Conservation (phyloP, 92 coral and sea anemone species). For the Siderastrea radians region DNA sequence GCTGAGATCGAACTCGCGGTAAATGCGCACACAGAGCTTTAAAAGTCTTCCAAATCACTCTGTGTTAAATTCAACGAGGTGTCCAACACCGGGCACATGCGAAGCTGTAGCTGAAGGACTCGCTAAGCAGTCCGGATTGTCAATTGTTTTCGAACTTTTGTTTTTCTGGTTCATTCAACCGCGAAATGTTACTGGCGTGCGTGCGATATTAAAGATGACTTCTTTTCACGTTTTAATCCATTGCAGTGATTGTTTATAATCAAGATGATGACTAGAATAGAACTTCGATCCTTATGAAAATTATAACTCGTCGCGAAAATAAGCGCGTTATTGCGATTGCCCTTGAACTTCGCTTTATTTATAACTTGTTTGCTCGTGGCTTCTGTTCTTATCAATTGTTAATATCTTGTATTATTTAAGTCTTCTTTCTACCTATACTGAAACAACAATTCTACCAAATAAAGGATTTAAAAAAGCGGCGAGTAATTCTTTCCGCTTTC, state of each 20-base stretch:
- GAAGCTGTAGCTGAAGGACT: neutral
- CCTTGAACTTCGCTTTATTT: neutral
- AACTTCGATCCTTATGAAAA: neutral
- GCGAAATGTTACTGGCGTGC: neutral
- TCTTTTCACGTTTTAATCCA: neutral
- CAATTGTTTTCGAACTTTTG: slow-evolving; percentile 5
- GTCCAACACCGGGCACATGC: neutral
- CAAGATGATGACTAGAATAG: neutral
- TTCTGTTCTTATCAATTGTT: neutral
- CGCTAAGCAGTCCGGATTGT: neutral
- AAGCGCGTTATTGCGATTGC: neutral
- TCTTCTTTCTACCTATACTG: neutral
- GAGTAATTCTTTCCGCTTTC: neutral
- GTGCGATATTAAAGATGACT: neutral
- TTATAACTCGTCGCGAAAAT: neutral
- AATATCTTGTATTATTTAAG: neutral
- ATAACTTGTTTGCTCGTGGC: slow-evolving; percentile 24
- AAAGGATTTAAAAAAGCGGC: neutral
- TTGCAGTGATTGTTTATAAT: neutral
- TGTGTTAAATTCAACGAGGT: neutral
- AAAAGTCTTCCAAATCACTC: neutral
- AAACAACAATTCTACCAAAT: neutral
- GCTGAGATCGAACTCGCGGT: neutral
- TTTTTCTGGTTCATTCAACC: slow-evolving; percentile 13
- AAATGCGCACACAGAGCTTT: neutral